Evolutionary conservation across 2,113 vertebrate genomes (phyloP), one percentile per base, ranked within the genome.

Genomic region (Elephas maximus): DNA sequence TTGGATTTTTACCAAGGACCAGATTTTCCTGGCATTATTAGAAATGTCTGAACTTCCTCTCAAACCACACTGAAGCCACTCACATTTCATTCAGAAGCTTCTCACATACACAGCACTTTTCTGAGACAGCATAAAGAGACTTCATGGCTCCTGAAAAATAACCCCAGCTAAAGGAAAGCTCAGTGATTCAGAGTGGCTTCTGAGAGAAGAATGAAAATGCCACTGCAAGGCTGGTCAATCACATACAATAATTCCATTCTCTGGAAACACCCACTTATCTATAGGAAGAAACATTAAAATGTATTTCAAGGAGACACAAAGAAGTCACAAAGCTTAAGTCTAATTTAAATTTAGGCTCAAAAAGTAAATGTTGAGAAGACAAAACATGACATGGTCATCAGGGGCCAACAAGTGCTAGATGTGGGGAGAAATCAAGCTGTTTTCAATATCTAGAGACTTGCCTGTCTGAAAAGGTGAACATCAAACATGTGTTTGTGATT

Each of bases 121-220:
- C 93, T 85, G 63, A 78, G 51, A 73, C 48, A 67, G 95, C 5
- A 45, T n/a, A 79, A 91, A 90, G 78, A 86, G 86, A 92, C 45
- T 26, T 92, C 51, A 85, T 48, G 45, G 81, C 76, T 86, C 92
- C 60, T 96, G 78, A 90, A 90, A 91, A 96, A 96, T 33, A 97
- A 91, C 83, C 63, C 88, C 92, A 93, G 78, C 63, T 1, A 92
- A 91, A 91, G 63, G 96, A 53, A 53, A 90, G 88, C 71, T 69
- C 88, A 95, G 63, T 30, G 20, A 69, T 79, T 95, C 67, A n/a
- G 48, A 86, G 67, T 0, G n/a, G 11, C 11, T 94, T 81, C 90
- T 69, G 65, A 63, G 48, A 21, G 1, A 21, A 77, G 91, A 65
- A 30, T 90, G 80, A 69, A 63, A 92, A 91, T 44, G 14, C n/a